These are phyloP conservation scores for Sturmia bella DNA, from an alignment of 2,888 invertebrate genomes.

Conservation along the genomic window DNA sequence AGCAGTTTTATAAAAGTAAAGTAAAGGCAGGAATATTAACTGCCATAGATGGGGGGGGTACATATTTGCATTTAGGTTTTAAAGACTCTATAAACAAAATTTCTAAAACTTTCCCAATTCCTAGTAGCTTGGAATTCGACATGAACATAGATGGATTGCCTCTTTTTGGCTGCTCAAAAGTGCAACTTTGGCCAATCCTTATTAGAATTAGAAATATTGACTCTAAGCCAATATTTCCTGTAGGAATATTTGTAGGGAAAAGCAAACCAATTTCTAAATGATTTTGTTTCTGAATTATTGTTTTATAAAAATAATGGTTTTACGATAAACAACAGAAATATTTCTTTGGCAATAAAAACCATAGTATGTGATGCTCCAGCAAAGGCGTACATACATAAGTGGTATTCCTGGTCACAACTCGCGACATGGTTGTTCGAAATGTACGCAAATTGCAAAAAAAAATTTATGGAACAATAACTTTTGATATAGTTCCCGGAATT, in stretches of 20 bases:
- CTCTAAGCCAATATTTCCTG: neutral
- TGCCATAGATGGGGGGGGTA: slow-evolving; percentile 2
- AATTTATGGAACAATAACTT: neutral
- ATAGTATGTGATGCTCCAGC: slow-evolving; percentile 69
- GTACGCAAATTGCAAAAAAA: slow-evolving; percentile 54
- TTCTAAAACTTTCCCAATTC: neutral
- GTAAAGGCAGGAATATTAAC: neutral
- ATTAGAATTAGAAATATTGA: slow-evolving; percentile 28
- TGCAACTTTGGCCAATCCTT: slow-evolving; percentile 63
- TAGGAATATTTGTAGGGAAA: slow-evolving; percentile 12
- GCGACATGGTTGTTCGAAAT: slow-evolving; percentile 24
- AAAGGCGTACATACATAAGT: slow-evolving; percentile 61
- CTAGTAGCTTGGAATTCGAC: slow-evolving; percentile 12
- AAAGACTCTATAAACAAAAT: neutral
- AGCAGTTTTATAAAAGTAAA: neutral
- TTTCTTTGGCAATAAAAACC: slow-evolving; percentile 43
- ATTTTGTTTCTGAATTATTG: too few species aligned
- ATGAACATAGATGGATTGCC: slow-evolving; percentile 63
- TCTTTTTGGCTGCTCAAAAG: slow-evolving; percentile 61
- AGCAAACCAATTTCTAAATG: slow-evolving; percentile 7
- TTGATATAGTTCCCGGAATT: neutral
- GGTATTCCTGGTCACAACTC: slow-evolving; percentile 32
- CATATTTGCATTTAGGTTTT: too few species aligned
- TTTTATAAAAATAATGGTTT: neutral
- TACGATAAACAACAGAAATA: neutral